Evolutionary conservation across 2,888 invertebrate species (phyloP), one percentile per base, ranked within the genome.

Genomic region (Listrodromus nycthemerus): DNA sequence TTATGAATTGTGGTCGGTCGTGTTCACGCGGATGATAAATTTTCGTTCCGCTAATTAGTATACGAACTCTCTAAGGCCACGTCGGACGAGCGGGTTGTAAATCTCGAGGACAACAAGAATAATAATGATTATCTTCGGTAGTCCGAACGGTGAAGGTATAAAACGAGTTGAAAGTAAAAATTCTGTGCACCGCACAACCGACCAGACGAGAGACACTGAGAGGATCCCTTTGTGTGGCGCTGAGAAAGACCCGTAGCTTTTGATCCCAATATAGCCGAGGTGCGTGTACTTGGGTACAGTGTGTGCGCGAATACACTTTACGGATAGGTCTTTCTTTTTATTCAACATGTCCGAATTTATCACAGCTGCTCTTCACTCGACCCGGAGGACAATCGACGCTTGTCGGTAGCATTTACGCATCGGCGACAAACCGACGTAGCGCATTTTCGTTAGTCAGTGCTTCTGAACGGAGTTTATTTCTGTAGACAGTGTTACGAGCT

Each of bases 361-460:
- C 85, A 86, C 82, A 80, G 67, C 85, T 86, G 88, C 87, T 89
- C 86, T 45, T 45, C 86, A 85, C 88, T 86, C 85, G 82, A 86
- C 84, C 74, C 74, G 75, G 85, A 69, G 78, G 83, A 88, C 87
- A 88, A 89, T 89, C 87, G 86, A 84, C 83, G 85, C 83, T 88
- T 88, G 89, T 88, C 85, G 86, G 78, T 87, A 82, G 80, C 84
- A 80, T 58, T 74, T 80, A 84, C 84, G 87, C 85, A 86, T 87
- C 86, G 80, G 73, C 86, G 83, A 87, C 86, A 85, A 82, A 84
- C 78, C 76, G 82, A 85, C 87, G 83, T 84, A 70, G 83, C 65
- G 27, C 33, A 10, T 79, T 81, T 81, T 83, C 52, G 33, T 52
- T 76, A 61, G 73, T 73, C 74, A 76, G 74, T 79, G 69, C 30